A percentile compares a stretch with the other conserved stretches of the same genome.
Conservation (phyloP, 2,113 vertebrate species). For the Planiliza haematocheilus region DNA sequence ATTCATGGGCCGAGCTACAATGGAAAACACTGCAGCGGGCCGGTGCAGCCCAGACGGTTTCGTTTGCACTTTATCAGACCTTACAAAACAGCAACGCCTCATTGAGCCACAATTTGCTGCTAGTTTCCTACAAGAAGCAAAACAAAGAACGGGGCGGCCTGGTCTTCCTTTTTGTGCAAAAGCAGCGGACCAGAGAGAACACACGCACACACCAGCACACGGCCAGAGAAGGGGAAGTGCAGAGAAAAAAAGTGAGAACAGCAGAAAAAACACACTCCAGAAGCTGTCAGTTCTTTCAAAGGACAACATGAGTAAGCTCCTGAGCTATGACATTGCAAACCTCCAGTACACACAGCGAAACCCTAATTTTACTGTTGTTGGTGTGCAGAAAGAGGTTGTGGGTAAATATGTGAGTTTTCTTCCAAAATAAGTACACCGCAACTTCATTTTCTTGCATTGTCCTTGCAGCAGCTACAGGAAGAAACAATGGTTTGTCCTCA, state of each 20-base stretch:
- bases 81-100: slow-evolving; percentile 77
- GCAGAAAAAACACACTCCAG: slow-evolving; percentile 46
- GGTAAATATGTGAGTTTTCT: background rate
- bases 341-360: slow-evolving; percentile 5
- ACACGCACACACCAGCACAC: slow-evolving; percentile 47
- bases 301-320: slow-evolving; percentile 24
- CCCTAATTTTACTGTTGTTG: background rate
- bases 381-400: background rate
- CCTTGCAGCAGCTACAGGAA: slow-evolving; percentile 17
- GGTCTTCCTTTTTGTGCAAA: slow-evolving; percentile 76
- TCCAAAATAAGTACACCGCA: background rate
- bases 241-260: slow-evolving; percentile 49
- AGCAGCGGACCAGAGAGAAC: slow-evolving; percentile 74
- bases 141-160: slow-evolving; percentile 76
- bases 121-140: slow-evolving; percentile 78
- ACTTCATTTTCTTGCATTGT: background rate
- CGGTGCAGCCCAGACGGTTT: slow-evolving; percentile 70
- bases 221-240: slow-evolving; percentile 31
- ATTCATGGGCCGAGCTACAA: slow-evolving; percentile 67
- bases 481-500: slow-evolving; percentile 57
- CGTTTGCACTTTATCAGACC: slow-evolving; percentile 77
- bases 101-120: slow-evolving; percentile 80
- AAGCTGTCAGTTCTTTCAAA: slow-evolving; percentile 57
- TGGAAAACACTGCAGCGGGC: slow-evolving; percentile 63
- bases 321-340: slow-evolving; percentile 5